Evolutionary conservation across 2,113 vertebrate genomes (phyloP).

Genomic region (Nipponia nippon): DNA sequence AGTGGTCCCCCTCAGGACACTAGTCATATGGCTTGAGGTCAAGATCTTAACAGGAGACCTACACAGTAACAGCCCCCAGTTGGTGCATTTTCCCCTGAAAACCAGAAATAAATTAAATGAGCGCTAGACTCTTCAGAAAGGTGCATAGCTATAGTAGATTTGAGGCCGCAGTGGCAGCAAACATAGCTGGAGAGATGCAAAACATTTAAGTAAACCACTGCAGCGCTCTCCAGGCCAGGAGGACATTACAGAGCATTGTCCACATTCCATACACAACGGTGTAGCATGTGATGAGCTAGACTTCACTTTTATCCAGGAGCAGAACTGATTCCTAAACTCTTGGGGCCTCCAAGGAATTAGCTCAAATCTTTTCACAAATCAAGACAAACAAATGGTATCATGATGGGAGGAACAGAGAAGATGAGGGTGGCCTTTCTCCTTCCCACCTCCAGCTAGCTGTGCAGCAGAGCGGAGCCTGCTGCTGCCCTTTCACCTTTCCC

Average conservation of each 20-base stretch:
- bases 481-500: not conserved
- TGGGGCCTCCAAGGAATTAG: not conserved
- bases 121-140: not conserved
- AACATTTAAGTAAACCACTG: not conserved
- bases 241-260: not conserved
- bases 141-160: not conserved
- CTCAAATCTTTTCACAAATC: not conserved
- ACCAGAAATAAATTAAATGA: not conserved
- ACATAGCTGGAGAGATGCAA: not conserved
- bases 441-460: not conserved
- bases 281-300: not conserved
- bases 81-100: not conserved
- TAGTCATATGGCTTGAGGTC: not conserved
- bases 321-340: not conserved
- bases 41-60: not conserved
- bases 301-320: not conserved
- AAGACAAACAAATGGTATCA: not conserved
- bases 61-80: not conserved
- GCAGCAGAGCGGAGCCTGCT: fast-evolving
- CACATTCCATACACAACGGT: not conserved
- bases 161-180: not conserved
- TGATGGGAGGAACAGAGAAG: not conserved
- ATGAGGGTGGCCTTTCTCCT: not conserved
- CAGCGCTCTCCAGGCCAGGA: not conserved
- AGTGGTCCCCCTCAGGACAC: not conserved